phyloP scores from a whole-genome alignment of 1,140 invertebrate genomes.

The Aphelinus atriplicis region DNA sequence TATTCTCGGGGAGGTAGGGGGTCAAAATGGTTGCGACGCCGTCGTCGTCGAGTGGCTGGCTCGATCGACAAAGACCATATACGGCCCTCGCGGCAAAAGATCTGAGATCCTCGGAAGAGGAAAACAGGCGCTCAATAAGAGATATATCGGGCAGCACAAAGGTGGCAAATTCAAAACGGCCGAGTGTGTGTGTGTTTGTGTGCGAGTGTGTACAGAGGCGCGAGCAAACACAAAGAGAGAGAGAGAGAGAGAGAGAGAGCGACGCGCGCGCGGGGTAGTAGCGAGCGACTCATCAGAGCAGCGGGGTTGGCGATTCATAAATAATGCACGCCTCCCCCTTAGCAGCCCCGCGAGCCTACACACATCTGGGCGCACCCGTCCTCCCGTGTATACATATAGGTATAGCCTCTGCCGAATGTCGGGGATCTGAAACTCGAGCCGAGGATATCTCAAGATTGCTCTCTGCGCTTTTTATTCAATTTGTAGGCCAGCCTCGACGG shows the following conservation, averaged over 20 bases:
- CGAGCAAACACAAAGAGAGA: too few species aligned
- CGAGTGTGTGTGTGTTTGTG: not conserved
- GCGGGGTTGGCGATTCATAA: slow-evolving; percentile 54
- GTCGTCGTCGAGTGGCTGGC: too few species aligned
- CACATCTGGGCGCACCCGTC: slow-evolving; percentile 19
- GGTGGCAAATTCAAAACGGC: slow-evolving; percentile 5
- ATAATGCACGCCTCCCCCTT: slow-evolving; percentile 57
- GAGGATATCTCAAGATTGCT: slow-evolving; percentile 7
- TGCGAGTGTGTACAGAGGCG: not conserved
- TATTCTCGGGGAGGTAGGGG: too few species aligned
- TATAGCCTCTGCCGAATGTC: slow-evolving; percentile 25
- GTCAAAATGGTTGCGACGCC: too few species aligned
- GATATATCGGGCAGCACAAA: not conserved
- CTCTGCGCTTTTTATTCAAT: not conserved
- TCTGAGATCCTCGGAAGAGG: too few species aligned
- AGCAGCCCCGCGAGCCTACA: slow-evolving; percentile 8
- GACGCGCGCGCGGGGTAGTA: not conserved
- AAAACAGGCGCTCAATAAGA: too few species aligned
- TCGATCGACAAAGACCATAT: too few species aligned
- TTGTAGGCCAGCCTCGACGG: too few species aligned
- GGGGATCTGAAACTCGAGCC: too few species aligned
- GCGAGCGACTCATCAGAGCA: slow-evolving; percentile 48
- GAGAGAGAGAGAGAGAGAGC: not conserved
- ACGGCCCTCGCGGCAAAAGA: too few species aligned
- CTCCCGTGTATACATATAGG: not conserved